A percentile compares a stretch with the other conserved stretches of the same genome.
Evolutionary conservation across 2,888 invertebrate genomes (phyloP).

Genomic region (Beris morrisii): DNA sequence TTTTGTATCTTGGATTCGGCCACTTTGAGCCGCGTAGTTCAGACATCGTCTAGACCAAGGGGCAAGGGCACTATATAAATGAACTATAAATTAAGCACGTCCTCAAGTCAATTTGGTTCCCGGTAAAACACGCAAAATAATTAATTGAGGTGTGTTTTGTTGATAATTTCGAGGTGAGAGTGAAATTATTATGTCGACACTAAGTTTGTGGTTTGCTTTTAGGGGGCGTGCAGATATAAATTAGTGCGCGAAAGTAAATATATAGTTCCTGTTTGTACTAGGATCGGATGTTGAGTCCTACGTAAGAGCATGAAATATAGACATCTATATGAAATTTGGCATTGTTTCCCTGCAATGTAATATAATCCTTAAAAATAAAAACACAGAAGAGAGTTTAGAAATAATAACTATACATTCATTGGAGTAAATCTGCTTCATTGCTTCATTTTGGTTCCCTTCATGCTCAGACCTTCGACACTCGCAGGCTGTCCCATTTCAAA

Average conservation of each 20-base stretch:
- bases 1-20: slow-evolving; percentile 13
- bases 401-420: no score
- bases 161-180: slow-evolving; percentile 16
- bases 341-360: no score
- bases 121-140: slow-evolving; percentile 9
- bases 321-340: no score
- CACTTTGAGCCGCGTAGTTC: not conserved
- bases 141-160: slow-evolving; percentile 23
- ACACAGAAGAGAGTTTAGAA: no score
- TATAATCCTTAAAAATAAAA: no score
- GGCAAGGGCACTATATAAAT: not conserved
- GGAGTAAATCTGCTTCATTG: no score
- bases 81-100: not conserved
- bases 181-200: not conserved
- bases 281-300: not conserved
- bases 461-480: no score
- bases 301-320: no score
- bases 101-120: not conserved
- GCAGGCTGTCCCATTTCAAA: no score
- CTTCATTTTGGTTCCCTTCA: no score
- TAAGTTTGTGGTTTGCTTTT: slow-evolving; percentile 1
- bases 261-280: not conserved
- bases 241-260: slow-evolving; percentile 2
- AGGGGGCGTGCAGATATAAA: not conserved
- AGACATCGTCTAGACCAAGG: slow-evolving; percentile 21